Percentiles rank a stretch among this genome's conserved stretches.
Conservation (phyloP, 2,888 invertebrate genomes). For the Bugula neritina region DNA sequence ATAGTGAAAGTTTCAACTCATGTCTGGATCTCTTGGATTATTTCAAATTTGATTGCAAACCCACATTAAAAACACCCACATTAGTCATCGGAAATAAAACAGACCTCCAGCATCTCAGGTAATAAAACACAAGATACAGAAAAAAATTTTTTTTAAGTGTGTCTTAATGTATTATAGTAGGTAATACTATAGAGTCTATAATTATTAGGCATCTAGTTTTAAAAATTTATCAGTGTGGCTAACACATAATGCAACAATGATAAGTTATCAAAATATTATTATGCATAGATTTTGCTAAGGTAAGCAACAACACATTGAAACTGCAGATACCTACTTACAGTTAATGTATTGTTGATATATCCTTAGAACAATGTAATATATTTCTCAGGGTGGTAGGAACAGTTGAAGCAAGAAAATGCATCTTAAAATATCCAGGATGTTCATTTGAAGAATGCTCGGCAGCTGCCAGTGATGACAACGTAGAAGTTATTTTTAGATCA, state of each 20-base stretch:
- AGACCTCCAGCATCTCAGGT: slow-evolving; percentile 15
- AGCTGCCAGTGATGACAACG: slow-evolving; percentile 13
- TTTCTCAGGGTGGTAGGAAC: not conserved
- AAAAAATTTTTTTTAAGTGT: too few relatives aligned
- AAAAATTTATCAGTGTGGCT: too few relatives aligned
- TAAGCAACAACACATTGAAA: too few relatives aligned
- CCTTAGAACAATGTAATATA: too few relatives aligned
- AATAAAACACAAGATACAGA: not conserved
- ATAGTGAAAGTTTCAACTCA: slow-evolving; percentile 20
- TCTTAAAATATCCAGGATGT: slow-evolving; percentile 19
- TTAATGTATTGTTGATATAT: too few relatives aligned
- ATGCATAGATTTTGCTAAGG: too few relatives aligned
- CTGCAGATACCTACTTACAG: too few relatives aligned
- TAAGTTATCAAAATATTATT: too few relatives aligned
- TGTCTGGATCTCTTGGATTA: slow-evolving; percentile 6
- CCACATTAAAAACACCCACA: not conserved
- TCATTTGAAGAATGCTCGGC: slow-evolving; percentile 22
- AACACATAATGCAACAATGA: too few relatives aligned
- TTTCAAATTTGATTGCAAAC: slow-evolving; percentile 25
- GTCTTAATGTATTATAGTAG: too few relatives aligned
- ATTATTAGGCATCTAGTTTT: too few relatives aligned
- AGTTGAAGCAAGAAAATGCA: slow-evolving; percentile 3
- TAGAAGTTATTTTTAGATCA: slow-evolving; percentile 22
- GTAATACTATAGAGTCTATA: too few relatives aligned
- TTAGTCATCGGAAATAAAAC: slow-evolving; percentile 23